These are phyloP conservation scores for Brienomyrus longianalis DNA, from an alignment of 2,113 vertebrate species.

Conservation along the genomic window DNA sequence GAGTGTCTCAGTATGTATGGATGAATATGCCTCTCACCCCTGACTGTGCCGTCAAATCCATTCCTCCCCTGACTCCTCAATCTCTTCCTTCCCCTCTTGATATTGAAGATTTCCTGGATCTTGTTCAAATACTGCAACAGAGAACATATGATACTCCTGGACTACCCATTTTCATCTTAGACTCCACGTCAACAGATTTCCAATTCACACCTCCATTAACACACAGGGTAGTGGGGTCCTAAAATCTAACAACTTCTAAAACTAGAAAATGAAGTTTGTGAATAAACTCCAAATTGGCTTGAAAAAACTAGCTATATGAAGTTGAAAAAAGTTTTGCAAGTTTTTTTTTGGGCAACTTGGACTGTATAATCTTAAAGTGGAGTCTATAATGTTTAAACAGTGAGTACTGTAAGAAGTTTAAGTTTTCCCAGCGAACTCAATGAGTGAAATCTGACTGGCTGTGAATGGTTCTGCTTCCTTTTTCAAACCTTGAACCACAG, in stretches of 20 bases:
- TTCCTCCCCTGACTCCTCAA: constrained; percentile 68
- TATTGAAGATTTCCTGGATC: constrained; percentile 87
- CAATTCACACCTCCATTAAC: neutral
- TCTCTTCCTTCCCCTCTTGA: constrained; percentile 83
- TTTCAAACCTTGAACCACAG: neutral
- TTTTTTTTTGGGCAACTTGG: neutral
- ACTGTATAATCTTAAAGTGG: neutral
- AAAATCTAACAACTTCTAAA: neutral
- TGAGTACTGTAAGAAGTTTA: neutral
- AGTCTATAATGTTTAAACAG: neutral
- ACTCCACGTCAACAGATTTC: too few species aligned
- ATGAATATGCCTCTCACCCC: constrained; percentile 62
- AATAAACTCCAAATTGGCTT: neutral
- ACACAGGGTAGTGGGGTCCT: neutral
- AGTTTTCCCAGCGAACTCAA: neutral
- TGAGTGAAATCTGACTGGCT: neutral
- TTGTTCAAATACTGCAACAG: constrained; percentile 75
- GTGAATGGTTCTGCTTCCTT: neutral
- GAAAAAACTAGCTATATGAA: neutral
- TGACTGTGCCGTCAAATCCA: constrained; percentile 52
- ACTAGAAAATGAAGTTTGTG: neutral
- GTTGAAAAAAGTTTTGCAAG: neutral
- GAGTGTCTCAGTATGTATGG: neutral
- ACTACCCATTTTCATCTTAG: neutral
- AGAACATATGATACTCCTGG: constrained; percentile 27